A percentile compares a stretch with the other conserved stretches of the same genome.
Conservation (phyloP, 2,888 invertebrate genomes). For the Cremastobaeus sp. region DNA sequence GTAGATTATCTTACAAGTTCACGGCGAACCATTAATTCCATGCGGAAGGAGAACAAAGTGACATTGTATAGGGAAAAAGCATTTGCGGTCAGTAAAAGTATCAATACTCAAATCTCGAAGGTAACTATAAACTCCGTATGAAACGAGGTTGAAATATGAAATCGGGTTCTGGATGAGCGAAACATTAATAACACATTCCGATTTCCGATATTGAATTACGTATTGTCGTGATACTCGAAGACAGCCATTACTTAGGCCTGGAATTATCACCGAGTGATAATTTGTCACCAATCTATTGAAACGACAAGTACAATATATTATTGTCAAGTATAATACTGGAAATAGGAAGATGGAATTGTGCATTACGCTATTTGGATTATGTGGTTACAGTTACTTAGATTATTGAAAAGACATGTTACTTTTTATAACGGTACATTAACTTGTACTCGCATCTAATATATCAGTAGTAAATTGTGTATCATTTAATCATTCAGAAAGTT, state of each 20-base stretch:
- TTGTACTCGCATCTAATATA: slow-evolving; percentile 18
- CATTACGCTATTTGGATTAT: background rate
- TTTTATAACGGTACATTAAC: slow-evolving; percentile 25
- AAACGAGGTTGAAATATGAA: slow-evolving; percentile 58
- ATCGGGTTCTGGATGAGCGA: slow-evolving; percentile 46
- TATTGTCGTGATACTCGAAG: no score
- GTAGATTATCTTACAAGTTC: slow-evolving; percentile 47
- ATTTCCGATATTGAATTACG: slow-evolving; percentile 14
- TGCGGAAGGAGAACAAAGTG: slow-evolving; percentile 42
- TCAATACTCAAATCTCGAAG: slow-evolving; percentile 36
- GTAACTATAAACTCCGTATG: slow-evolving; percentile 43
- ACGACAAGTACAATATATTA: no score
- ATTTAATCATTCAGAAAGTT: slow-evolving; percentile 4
- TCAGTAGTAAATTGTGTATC: slow-evolving; percentile 1
- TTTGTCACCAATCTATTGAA: no score
- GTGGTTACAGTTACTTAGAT: slow-evolving; percentile 15
- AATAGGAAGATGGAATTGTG: background rate
- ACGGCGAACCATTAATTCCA: slow-evolving; percentile 47
- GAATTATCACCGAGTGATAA: no score
- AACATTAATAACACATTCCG: slow-evolving; percentile 46
- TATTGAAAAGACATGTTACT: slow-evolving; percentile 16
- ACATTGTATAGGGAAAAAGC: slow-evolving; percentile 38
- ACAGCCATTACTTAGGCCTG: no score
- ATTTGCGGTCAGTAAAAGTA: slow-evolving; percentile 58
- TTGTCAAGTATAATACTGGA: background rate